phyloP scores from a whole-genome alignment of 2,888 invertebrate species.

The Podabrus alpinus region DNA sequence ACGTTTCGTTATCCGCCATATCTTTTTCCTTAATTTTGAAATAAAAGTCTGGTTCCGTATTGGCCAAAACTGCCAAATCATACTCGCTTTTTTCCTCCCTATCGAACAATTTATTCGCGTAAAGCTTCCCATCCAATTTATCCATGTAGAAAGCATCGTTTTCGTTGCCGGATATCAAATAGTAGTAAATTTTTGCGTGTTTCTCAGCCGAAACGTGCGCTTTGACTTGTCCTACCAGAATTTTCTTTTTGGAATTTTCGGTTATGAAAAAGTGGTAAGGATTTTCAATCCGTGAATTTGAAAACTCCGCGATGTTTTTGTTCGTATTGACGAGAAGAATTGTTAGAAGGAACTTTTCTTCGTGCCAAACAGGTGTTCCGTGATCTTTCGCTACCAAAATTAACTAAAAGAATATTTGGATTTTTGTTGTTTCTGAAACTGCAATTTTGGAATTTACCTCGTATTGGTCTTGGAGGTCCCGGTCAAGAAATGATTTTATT shows the following conservation, averaged over 20 bases:
- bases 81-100: conserved; percentile 78
- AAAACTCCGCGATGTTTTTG: conserved; percentile 80
- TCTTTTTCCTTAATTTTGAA: conserved; percentile 58
- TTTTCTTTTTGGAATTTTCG: conserved; percentile 70
- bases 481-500: conserved; percentile 77
- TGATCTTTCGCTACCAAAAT: conserved; percentile 83
- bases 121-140: conserved; percentile 78
- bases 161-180: conserved; percentile 77
- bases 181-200: conserved; percentile 82
- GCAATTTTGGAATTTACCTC: conserved; percentile 55
- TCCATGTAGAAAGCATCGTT: conserved; percentile 78
- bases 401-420: conserved; percentile 58
- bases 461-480: conserved; percentile 71
- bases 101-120: conserved; percentile 80
- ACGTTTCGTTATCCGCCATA: conserved; percentile 51
- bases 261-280: conserved; percentile 71
- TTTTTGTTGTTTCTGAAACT: neutral
- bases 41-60: conserved; percentile 80
- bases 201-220: conserved; percentile 80
- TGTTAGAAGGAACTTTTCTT: conserved; percentile 74
- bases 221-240: conserved; percentile 71
- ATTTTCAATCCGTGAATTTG: conserved; percentile 60
- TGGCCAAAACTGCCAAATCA: conserved; percentile 77
- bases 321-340: conserved; percentile 79
- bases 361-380: conserved; percentile 79